phyloP scores from a whole-genome alignment of 2,113 vertebrate species.

The Hymenochirus boettgeri region DNA sequence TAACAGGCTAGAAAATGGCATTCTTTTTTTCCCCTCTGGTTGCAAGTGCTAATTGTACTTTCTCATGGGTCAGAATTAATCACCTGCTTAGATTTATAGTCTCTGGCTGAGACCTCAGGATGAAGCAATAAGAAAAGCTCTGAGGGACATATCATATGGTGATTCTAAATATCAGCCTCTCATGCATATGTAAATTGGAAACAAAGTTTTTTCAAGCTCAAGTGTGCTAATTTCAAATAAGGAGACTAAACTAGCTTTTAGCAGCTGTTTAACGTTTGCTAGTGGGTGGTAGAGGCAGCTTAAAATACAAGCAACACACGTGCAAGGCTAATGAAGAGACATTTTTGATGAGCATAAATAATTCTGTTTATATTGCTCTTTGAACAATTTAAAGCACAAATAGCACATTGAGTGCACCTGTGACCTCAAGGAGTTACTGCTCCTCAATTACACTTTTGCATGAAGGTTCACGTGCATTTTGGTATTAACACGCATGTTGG shows the following conservation, averaged over 20 bases:
- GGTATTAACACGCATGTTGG: conserved; percentile 26
- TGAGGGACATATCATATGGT: conserved; percentile 83
- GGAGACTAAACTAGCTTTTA: conserved; percentile 90
- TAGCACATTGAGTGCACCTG: conserved; percentile 63
- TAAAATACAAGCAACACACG: conserved; percentile 83
- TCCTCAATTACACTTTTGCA: conserved; percentile 56
- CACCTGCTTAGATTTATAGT: conserved; percentile 91
- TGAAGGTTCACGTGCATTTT: conserved; percentile 36
- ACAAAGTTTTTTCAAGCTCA: conserved; percentile 88
- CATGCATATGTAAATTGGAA: conserved; percentile 98
- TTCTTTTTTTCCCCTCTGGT: conserved; percentile 73
- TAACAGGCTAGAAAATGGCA: conserved; percentile 75
- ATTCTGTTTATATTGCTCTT: conserved; percentile 97
- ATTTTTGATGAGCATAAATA: conserved; percentile 98
- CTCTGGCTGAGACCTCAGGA: conserved; percentile 91
- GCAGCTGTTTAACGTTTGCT: conserved; percentile 95
- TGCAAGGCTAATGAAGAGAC: conserved; percentile 98
- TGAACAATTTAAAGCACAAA: conserved; percentile 77
- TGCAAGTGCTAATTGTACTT: conserved; percentile 86
- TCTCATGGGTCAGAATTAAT: conserved; percentile 97
- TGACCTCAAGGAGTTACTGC: conserved; percentile 75
- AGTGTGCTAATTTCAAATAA: conserved; percentile 98
- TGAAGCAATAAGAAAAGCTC: conserved; percentile 97
- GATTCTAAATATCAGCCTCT: conserved; percentile 98
- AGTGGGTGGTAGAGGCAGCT: conserved; percentile 91